These are phyloP conservation scores for Gallinago solitaria DNA, from an alignment of 2,797 vertebrate species.

Conservation along the genomic window DNA sequence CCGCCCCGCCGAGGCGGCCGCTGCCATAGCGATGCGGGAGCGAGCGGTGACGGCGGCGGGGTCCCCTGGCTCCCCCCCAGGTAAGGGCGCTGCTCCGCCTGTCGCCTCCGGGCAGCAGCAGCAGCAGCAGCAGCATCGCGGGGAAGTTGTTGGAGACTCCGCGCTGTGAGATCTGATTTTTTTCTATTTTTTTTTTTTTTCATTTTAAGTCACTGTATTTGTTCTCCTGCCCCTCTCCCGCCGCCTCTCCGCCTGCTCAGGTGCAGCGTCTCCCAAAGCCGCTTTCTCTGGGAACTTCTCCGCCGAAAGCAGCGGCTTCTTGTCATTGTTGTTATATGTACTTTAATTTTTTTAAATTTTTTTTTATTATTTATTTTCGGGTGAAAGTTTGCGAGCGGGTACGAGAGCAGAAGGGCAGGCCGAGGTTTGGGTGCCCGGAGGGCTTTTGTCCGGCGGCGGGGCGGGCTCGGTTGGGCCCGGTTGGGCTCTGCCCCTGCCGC, in stretches of 20 bases:
- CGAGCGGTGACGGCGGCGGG: background rate
- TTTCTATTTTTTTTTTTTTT: no score
- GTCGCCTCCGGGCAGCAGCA: background rate
- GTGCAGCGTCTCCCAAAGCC: background rate
- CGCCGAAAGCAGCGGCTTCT: background rate
- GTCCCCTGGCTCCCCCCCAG: background rate
- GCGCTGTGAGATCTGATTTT: background rate
- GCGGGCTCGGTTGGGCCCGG: background rate
- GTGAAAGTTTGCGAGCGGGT: background rate
- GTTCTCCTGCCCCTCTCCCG: background rate
- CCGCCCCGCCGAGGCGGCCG: background rate
- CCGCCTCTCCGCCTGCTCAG: background rate
- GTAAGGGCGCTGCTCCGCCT: background rate
- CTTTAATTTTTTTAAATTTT: background rate
- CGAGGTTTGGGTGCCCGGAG: background rate
- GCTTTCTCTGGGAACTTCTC: background rate
- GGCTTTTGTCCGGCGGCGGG: background rate
- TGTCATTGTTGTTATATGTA: background rate
- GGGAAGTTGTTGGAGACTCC: background rate
- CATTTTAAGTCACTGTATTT: no score
- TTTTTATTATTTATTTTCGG: background rate
- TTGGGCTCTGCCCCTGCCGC: background rate
- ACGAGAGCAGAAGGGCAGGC: background rate
- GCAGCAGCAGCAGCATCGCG: background rate
- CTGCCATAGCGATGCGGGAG: constrained; percentile 53